A percentile compares a stretch with the other conserved stretches of the same genome.
phyloP scores from a whole-genome alignment of 2,113 vertebrate genomes.

The Eulemur rufifrons region DNA sequence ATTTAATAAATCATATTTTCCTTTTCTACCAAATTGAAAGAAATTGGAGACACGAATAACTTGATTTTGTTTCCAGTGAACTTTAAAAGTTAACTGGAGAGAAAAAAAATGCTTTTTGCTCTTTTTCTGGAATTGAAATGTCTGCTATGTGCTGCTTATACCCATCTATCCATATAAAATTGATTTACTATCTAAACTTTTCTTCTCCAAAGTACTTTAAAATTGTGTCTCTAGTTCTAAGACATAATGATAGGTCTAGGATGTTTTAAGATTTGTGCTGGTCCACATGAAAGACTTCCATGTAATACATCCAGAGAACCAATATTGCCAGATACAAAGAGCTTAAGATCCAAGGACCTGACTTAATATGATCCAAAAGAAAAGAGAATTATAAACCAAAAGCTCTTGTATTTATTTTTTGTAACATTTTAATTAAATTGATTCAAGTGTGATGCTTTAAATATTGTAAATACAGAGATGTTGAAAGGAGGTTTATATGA shows the following conservation, averaged over 20 bases:
- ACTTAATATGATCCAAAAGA: neutral
- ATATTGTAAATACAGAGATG: neutral
- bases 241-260: neutral
- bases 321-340: neutral
- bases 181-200: neutral
- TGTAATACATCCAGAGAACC: neutral
- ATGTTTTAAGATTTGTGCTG: neutral
- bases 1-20: slow-evolving; percentile 45
- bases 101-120: neutral
- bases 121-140: neutral
- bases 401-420: neutral
- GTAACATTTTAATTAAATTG: neutral
- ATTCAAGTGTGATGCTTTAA: neutral
- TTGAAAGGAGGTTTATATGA: neutral
- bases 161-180: neutral
- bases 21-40: slow-evolving; percentile 25
- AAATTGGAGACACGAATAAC: slow-evolving; percentile 31
- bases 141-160: neutral
- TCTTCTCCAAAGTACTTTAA: neutral
- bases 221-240: neutral
- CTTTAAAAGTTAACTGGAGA: neutral
- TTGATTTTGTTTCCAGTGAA: slow-evolving; percentile 36
- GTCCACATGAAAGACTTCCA: neutral
- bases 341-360: neutral
- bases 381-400: neutral